Percentiles rank a stretch among this genome's conserved stretches.
These are phyloP conservation scores for Eucidaris tribuloides DNA, from an alignment of 35 echinoderm and acorn worm species.

Conservation along the genomic window DNA sequence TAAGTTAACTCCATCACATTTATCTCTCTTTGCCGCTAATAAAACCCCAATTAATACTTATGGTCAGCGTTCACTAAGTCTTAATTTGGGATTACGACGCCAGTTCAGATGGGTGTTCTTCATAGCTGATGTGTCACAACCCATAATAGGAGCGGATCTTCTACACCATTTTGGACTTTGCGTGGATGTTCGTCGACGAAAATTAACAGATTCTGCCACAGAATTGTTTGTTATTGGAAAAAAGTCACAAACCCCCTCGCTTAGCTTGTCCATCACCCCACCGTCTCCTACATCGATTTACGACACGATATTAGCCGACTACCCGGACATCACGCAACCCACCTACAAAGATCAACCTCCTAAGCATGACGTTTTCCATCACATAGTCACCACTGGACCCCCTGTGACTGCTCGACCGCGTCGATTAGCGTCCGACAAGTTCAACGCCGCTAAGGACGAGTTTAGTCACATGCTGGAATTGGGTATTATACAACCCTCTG, in stretches of 20 bases:
- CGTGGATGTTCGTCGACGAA: background rate
- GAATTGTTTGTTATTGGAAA: background rate
- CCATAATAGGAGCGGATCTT: slow-evolving; percentile 51
- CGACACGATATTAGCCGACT: slow-evolving; percentile 14
- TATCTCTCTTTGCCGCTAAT: too few species aligned
- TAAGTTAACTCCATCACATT: too few species aligned
- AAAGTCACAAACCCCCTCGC: background rate
- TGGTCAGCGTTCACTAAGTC: slow-evolving; percentile 23
- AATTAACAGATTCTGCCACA: slow-evolving; percentile 12
- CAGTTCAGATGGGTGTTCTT: slow-evolving; percentile 27
- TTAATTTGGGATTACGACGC: slow-evolving; percentile 25
- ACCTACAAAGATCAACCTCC: slow-evolving; percentile 4
- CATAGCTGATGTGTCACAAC: slow-evolving; percentile 30
- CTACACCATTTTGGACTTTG: slow-evolving; percentile 7
- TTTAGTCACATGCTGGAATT: slow-evolving; percentile 63
- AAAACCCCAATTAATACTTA: background rate
- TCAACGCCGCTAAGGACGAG: slow-evolving; percentile 29
- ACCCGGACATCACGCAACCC: background rate
- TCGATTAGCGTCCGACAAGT: slow-evolving; percentile 11
- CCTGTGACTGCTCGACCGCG: slow-evolving; percentile 26
- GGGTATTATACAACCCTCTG: slow-evolving; percentile 39
- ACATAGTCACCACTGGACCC: slow-evolving; percentile 24
- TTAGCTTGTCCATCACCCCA: background rate
- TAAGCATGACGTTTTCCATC: slow-evolving; percentile 40
- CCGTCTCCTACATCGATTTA: background rate